Base-by-base conservation (phyloP, 2,113 vertebrate genomes). In the Ceuthmochares aereus region DNA sequence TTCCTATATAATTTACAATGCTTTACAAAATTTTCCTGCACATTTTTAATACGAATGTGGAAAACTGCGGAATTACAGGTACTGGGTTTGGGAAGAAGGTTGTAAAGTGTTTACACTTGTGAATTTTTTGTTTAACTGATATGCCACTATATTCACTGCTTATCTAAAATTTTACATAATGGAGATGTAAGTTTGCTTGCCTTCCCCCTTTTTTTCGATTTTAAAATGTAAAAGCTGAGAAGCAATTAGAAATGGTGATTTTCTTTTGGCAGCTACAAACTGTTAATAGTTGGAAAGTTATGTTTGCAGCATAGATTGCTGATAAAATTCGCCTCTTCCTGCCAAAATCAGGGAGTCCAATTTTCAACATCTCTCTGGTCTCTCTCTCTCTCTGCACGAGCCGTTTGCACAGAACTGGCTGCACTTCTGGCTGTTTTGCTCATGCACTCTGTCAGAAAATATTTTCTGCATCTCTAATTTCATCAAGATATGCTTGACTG, bases 381-480 rank as follows among this genome's bases (percentile, higher is more conserved):
- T 86, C 64, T 92, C 81, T 86, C 64, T 92, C 79, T 68, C 89
- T 94, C 97, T 92, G 76, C 93, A 93, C 91, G 84, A 97, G 93
- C 87, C n/a, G 6, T 90, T 95, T 34, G 15, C 95, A 88, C 93
- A 25, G 36, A 97, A 95, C 89, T 94, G 84, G 16, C 96, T 96
- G 91, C 91, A 96, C 93, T 97, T 96, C 97, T 97, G 95, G 95
- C 97, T 97, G 96, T 96, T 97, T 95, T 91, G 79, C 91, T 91
- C 68, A 7, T 95, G 89, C 83, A 90, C 89, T 97, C 97, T 97
- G 97, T 97, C 96, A 98, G 95, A 97, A 98, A 97, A 97, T 95
- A 96, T 98, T 97, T 98, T 97, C 98, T 98, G 97, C 97, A 94
- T 98, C 97, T 98, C 97, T 98, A 97, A 98, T 98, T 98, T 98